These are phyloP conservation scores for Rhodinocichla rosea DNA, from an alignment of 2,113 vertebrate species.

Conservation along the genomic window DNA sequence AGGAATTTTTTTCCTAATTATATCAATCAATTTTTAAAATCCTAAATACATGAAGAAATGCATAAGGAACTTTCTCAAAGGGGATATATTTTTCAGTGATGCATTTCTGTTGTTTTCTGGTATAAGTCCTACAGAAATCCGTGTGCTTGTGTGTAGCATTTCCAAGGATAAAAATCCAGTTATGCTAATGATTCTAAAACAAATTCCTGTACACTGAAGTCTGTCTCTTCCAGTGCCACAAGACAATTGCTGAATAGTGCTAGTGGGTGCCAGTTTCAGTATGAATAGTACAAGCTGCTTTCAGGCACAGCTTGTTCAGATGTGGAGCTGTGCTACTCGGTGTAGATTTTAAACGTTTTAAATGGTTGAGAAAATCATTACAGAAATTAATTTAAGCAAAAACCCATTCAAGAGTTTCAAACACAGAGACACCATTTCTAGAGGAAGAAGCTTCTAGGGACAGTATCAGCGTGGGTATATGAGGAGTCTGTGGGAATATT, in stretches of 20 bases:
- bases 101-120: not conserved
- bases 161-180: not conserved
- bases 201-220: not conserved
- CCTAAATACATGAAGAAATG: not conserved
- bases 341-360: not conserved
- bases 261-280: not conserved
- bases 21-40: not conserved
- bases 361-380: not conserved
- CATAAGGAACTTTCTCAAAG: not conserved
- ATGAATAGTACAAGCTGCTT: not conserved
- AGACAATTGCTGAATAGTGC: not conserved
- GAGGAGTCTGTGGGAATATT: not conserved
- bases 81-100: not conserved
- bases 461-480: not conserved
- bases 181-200: not conserved
- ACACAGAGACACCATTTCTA: not conserved
- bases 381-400: not conserved
- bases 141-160: not conserved
- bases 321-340: not conserved
- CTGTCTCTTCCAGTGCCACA: not conserved
- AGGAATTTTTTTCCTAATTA: not conserved
- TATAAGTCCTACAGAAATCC: not conserved
- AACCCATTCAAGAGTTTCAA: not conserved
- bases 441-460: not conserved
- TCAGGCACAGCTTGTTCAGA: not conserved